These are phyloP conservation scores for Epinotia brunnichana DNA, from an alignment of 2,888 invertebrate genomes.

Conservation along the genomic window DNA sequence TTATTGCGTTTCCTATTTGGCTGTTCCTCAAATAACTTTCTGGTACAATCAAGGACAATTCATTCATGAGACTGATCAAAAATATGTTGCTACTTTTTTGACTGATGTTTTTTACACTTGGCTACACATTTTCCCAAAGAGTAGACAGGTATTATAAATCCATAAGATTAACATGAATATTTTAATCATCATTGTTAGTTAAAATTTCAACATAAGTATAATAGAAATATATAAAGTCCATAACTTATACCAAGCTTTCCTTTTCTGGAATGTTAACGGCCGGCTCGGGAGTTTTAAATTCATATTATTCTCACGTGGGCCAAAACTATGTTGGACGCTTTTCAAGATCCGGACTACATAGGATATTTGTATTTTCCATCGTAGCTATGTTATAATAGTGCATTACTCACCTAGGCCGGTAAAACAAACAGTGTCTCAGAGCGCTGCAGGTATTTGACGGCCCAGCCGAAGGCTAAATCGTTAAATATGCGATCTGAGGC, in stretches of 20 bases:
- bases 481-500: too few relatives aligned
- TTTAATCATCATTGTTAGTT: background rate
- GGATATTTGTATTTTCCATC: too few relatives aligned
- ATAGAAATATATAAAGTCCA: background rate
- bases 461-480: too few relatives aligned
- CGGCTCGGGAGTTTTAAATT: background rate
- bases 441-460: too few relatives aligned
- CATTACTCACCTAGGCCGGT: too few relatives aligned
- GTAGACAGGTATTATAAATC: background rate
- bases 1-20: conserved; percentile 40
- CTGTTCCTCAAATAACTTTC: conserved; percentile 24
- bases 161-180: background rate
- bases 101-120: background rate
- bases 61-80: background rate
- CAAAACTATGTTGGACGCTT: background rate
- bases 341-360: background rate
- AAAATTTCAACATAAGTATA: background rate
- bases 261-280: background rate
- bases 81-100: conserved; percentile 4
- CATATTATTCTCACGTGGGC: background rate
- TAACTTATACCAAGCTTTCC: background rate
- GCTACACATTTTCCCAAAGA: background rate
- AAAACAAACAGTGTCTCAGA: too few relatives aligned
- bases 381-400: too few relatives aligned
- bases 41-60: conserved; percentile 10